Conservation (phyloP, 1,140 invertebrate species). For the Drosophila serrata region DNA sequence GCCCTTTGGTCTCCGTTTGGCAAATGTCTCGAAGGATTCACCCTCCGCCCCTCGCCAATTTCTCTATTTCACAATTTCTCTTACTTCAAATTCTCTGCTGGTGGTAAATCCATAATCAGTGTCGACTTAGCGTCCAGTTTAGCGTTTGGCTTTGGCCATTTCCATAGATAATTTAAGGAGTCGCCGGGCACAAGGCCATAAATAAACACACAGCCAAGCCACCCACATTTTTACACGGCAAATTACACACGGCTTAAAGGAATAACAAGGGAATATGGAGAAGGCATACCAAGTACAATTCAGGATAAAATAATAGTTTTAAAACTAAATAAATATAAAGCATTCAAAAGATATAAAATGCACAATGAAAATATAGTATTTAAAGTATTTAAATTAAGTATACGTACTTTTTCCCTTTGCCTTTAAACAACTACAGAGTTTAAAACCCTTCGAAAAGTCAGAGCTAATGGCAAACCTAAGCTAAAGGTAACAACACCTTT, state of each 20-base stretch:
- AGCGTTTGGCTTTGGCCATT: slow-evolving; percentile 41
- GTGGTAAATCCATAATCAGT: slow-evolving; percentile 48
- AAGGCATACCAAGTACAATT: background rate
- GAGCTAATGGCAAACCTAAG: background rate
- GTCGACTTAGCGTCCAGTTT: slow-evolving; percentile 47
- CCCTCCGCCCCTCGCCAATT: too few relatives aligned
- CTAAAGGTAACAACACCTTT: background rate
- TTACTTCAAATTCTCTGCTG: slow-evolving; percentile 11
- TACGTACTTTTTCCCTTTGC: background rate
- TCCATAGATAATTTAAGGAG: slow-evolving; percentile 52
- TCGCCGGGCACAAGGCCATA: slow-evolving; percentile 50
- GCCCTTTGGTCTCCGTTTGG: slow-evolving; percentile 33
- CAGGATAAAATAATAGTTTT: background rate
- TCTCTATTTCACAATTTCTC: background rate
- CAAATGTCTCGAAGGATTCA: slow-evolving; percentile 15
- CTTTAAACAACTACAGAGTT: too few relatives aligned
- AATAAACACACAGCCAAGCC: slow-evolving; percentile 58
- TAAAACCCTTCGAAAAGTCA: background rate
- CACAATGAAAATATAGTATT: background rate
- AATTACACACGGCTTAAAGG: slow-evolving; percentile 71
- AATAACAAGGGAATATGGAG: slow-evolving; percentile 10
- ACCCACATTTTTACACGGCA: slow-evolving; percentile 63
- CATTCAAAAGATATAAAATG: background rate
- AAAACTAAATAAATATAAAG: background rate
- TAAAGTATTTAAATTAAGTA: background rate